Conservation (phyloP, 2,113 vertebrate species). For the Indri indri region DNA sequence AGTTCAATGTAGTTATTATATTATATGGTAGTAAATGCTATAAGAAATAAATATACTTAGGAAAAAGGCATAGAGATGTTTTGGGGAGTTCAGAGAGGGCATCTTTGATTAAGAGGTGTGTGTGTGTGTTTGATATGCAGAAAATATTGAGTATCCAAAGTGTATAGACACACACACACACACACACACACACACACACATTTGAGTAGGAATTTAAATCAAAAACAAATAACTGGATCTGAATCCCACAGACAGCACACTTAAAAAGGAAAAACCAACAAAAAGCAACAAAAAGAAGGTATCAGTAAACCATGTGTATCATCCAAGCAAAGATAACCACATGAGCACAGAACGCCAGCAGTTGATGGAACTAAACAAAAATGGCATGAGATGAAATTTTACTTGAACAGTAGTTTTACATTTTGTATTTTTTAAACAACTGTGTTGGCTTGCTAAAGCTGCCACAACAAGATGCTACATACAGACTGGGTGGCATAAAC, state of each 20-base stretch:
- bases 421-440: not conserved
- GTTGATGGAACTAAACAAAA: not conserved
- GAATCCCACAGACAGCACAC: not conserved
- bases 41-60: not conserved
- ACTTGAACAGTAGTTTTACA: not conserved
- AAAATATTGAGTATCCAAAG: not conserved
- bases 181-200: not conserved
- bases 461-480: not conserved
- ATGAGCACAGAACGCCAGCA: not conserved
- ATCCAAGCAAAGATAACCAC: not conserved
- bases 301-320: not conserved
- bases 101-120: not conserved
- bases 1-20: not conserved
- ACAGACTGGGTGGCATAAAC: not conserved
- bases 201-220: not conserved
- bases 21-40: not conserved
- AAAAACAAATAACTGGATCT: not conserved
- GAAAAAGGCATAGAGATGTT: not conserved
- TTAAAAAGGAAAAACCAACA: not conserved
- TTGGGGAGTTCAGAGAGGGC: not conserved
- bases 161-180: not conserved
- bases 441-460: not conserved
- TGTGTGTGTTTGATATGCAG: not conserved
- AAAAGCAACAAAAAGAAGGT: not conserved
- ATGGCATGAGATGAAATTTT: not conserved